phyloP scores from a whole-genome alignment of 64 coral and sea anemone species.

The Stichodactyla mertensii region DNA sequence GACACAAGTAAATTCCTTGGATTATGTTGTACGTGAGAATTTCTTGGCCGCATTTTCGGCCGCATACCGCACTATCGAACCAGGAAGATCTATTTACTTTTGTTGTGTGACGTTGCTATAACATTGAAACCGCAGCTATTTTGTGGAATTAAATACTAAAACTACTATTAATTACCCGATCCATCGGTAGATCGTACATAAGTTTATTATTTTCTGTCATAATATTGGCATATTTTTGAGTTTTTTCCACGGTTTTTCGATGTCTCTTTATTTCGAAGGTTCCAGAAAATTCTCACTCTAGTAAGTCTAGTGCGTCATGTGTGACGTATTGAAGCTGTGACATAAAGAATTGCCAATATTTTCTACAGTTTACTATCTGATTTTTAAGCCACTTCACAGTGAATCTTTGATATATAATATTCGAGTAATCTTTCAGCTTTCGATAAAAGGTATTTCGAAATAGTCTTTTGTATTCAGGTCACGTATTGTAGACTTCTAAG shows the following conservation, averaged over 20 bases:
- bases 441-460: background rate
- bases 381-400: background rate
- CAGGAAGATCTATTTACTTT: background rate
- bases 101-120: conserved; percentile 1
- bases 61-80: background rate
- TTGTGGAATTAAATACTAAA: background rate
- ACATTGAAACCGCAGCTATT: background rate
- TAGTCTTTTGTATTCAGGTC: background rate
- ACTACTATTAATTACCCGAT: background rate
- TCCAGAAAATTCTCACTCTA: background rate
- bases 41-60: background rate
- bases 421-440: no score
- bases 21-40: background rate
- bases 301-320: background rate
- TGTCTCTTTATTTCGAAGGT: background rate
- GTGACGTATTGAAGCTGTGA: background rate
- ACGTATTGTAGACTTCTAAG: background rate
- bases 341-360: background rate
- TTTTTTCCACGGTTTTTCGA: background rate
- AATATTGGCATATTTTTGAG: background rate
- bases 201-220: background rate
- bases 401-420: background rate
- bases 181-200: background rate
- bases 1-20: background rate
- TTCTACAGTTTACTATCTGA: background rate